Evolutionary conservation across 1,140 invertebrate species (phyloP).

Genomic region (Platorchestia sp.): DNA sequence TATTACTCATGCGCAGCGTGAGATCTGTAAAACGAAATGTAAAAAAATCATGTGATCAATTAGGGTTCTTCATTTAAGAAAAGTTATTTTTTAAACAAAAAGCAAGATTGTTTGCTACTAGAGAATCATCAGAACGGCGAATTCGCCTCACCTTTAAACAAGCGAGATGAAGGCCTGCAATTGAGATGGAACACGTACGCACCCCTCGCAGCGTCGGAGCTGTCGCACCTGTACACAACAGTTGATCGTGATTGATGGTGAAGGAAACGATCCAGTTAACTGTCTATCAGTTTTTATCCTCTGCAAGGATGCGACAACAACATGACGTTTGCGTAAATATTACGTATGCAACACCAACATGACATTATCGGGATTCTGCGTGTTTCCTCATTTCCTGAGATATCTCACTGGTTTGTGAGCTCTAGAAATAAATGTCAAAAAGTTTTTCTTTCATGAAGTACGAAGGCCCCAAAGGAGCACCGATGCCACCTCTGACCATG

Average conservation of each 20-base stretch:
- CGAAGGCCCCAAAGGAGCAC: background rate
- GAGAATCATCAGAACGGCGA: too few relatives aligned
- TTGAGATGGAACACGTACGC: too few relatives aligned
- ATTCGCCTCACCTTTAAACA: too few relatives aligned
- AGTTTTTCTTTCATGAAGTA: background rate
- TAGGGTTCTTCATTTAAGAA: too few relatives aligned
- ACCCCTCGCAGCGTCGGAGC: too few relatives aligned
- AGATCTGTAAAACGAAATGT: too few relatives aligned
- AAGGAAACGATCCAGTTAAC: background rate
- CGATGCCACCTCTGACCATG: background rate
- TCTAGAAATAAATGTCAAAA: background rate
- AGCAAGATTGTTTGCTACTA: too few relatives aligned
- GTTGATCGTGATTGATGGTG: background rate
- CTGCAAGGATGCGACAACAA: background rate
- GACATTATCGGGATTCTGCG: background rate
- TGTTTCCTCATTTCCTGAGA: conserved; percentile 15
- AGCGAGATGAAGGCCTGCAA: too few relatives aligned
- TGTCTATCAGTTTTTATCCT: background rate
- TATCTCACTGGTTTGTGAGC: background rate
- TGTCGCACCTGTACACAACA: background rate
- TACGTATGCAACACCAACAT: background rate
- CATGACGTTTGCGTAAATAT: background rate
- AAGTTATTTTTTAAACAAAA: too few relatives aligned
- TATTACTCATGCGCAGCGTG: too few relatives aligned
- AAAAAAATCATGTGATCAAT: too few relatives aligned